Base-by-base conservation (phyloP, 2,888 invertebrate species). In the Chrysolina haemoptera region DNA sequence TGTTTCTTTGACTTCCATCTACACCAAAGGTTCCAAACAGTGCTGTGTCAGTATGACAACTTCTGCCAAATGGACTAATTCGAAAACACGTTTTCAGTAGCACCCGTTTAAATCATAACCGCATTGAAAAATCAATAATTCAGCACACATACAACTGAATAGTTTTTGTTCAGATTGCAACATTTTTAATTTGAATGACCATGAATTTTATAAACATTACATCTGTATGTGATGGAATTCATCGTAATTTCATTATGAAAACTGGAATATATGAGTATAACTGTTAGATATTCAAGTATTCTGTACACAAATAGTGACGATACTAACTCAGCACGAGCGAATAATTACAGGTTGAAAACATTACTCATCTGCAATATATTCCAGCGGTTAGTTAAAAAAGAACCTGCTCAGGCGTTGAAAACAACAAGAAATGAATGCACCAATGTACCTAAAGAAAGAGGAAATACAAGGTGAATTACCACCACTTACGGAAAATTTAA, bases 151-250 rank as follows among this genome's bases (percentile, higher is more conserved):
- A 18, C 22, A 55, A 55, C 55, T 20, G 3, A 55, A 10, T 14
- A n/a, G 12, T 55, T 55, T 55, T 20, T 53, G 53, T 55, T 55
- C 6, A 55, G n/a, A 55, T 55, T 55, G 20, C 55, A 55, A 55
- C 55, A 22, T 55, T 22, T n/a, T 20, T 18, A 55, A 55, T 55
- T 55, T 55, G 11, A 22, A 22, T 55, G 55, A 12, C 55, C 55
- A 55, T 55, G 55, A 55, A 55, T 55, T 55, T 55, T 55, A 55
- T 55, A 12, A 10, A 55, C 22, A 55, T 55, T 55, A 22, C 9
- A 18, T 55, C 11, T 55, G 55, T 22, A 22, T 55, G 55, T 55
- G 55, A 55, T 14, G 55, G 55, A 55, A 55, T 55, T 55, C 22
- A 20, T 55, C 22, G 20, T 20, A 22, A 55, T 20, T 55, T 22